phyloP scores from a whole-genome alignment of 2,888 invertebrate species.

The Loripinus fragilis region DNA sequence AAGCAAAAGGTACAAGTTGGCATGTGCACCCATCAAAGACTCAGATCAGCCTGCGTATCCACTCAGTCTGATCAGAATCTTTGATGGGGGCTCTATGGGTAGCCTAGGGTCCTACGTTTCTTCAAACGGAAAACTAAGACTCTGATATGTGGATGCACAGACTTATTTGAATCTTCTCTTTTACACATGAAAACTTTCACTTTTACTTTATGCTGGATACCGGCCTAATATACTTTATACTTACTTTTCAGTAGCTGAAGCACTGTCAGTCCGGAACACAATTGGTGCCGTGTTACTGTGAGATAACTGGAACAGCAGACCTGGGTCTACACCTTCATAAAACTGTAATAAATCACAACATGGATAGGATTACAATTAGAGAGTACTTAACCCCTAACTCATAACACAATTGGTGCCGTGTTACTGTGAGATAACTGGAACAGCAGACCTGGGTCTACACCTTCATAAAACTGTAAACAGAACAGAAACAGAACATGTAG shows the following conservation, averaged over 20 bases:
- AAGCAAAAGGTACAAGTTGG: too few relatives aligned
- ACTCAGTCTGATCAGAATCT: too few relatives aligned
- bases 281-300: conserved; percentile 84
- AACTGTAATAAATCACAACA: conserved; percentile 74
- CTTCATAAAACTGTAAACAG: conserved; percentile 83
- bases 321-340: conserved; percentile 83
- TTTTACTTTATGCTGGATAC: background rate
- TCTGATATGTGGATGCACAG: too few relatives aligned
- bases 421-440: conserved; percentile 85
- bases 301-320: conserved; percentile 84
- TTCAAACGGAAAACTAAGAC: too few relatives aligned
- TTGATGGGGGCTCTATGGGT: too few relatives aligned
- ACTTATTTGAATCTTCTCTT: background rate
- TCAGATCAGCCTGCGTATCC: too few relatives aligned
- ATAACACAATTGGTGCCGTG: conserved; percentile 84
- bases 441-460: conserved; percentile 83
- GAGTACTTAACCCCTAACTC: too few relatives aligned
- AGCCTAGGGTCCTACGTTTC: too few relatives aligned
- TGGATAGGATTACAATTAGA: too few relatives aligned
- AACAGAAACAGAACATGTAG: too few relatives aligned
- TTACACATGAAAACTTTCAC: background rate
- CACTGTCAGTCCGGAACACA: conserved; percentile 81
- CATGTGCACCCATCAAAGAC: too few relatives aligned
- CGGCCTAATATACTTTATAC: conserved; percentile 2
- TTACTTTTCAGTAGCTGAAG: conserved; percentile 72